Percentiles rank a stretch among this genome's conserved stretches.
Conservation (phyloP, 2,113 vertebrate genomes). For the Cinclus cinclus region DNA sequence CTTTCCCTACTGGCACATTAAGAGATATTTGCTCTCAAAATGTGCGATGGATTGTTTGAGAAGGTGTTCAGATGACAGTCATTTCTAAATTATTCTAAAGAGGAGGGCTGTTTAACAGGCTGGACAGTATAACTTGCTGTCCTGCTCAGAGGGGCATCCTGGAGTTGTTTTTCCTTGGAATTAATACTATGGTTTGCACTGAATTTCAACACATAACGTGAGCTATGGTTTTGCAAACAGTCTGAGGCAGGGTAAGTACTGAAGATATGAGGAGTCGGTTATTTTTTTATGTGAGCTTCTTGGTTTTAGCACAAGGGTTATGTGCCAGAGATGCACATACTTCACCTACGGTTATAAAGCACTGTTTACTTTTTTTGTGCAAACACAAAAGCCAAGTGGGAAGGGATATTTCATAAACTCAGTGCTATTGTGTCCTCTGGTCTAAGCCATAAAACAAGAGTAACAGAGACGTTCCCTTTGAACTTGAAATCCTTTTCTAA, state of each 20-base stretch:
- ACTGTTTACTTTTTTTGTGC: constrained; percentile 14
- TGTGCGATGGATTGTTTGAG: neutral
- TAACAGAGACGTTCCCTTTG: constrained; percentile 66
- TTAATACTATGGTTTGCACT: neutral
- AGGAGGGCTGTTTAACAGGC: neutral
- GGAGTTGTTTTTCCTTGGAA: neutral
- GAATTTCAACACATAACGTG: neutral
- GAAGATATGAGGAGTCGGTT: neutral
- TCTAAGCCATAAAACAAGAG: constrained; percentile 69
- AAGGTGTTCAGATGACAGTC: neutral
- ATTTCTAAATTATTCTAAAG: neutral
- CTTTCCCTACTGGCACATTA: neutral
- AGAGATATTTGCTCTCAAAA: neutral
- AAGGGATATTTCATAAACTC: constrained; percentile 55
- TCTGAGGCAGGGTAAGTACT: neutral
- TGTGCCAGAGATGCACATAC: neutral
- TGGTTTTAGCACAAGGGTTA: neutral
- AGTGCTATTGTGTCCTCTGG: constrained; percentile 62
- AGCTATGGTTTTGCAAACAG: neutral
- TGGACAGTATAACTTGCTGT: neutral
- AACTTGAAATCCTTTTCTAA: constrained; percentile 71
- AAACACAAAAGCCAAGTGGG: constrained; percentile 42
- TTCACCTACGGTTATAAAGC: constrained; percentile 13
- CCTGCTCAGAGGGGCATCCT: neutral
- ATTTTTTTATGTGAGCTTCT: neutral